Percentiles rank a stretch among this genome's conserved stretches.
These are phyloP conservation scores for Siniperca scherzeri DNA, from an alignment of 2,797 vertebrate species.

Conservation along the genomic window DNA sequence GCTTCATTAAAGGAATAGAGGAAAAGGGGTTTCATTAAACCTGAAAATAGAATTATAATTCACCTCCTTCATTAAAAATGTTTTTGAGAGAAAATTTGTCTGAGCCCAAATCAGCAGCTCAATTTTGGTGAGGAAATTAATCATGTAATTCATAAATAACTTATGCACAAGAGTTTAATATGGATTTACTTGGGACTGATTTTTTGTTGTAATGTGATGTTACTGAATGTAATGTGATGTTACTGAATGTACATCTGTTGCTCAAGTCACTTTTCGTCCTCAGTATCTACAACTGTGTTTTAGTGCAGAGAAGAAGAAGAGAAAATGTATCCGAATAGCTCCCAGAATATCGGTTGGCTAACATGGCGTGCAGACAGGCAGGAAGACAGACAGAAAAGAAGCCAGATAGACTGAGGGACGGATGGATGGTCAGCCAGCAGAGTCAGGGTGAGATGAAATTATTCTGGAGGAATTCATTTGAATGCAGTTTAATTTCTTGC, in stretches of 20 bases:
- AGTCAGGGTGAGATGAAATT: background rate
- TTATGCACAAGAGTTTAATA: conserved; percentile 24
- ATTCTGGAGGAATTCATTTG: conserved; percentile 5
- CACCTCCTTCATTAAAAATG: conserved; percentile 50
- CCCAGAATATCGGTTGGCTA: conserved; percentile 21
- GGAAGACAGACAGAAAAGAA: background rate
- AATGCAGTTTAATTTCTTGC: conserved; percentile 12
- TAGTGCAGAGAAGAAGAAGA: conserved; percentile 4
- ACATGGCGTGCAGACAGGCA: conserved; percentile 19
- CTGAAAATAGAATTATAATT: conserved; percentile 68
- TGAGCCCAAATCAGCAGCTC: conserved; percentile 33
- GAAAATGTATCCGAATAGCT: conserved; percentile 32
- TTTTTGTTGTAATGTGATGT: conserved; percentile 16
- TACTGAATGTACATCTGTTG: background rate
- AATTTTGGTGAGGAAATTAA: conserved; percentile 28
- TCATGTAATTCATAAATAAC: conserved; percentile 39
- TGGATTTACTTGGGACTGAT: conserved; percentile 13
- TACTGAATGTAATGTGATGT: background rate
- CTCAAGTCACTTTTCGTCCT: background rate
- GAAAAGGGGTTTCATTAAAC: conserved; percentile 56
- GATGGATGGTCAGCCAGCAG: conserved; percentile 4
- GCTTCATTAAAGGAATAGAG: conserved; percentile 41
- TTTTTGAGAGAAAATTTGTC: conserved; percentile 58
- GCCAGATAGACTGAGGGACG: conserved; percentile 8
- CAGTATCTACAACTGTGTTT: background rate